Conservation (phyloP, 2,888 invertebrate species). For the Slavum lentiscoides region DNA sequence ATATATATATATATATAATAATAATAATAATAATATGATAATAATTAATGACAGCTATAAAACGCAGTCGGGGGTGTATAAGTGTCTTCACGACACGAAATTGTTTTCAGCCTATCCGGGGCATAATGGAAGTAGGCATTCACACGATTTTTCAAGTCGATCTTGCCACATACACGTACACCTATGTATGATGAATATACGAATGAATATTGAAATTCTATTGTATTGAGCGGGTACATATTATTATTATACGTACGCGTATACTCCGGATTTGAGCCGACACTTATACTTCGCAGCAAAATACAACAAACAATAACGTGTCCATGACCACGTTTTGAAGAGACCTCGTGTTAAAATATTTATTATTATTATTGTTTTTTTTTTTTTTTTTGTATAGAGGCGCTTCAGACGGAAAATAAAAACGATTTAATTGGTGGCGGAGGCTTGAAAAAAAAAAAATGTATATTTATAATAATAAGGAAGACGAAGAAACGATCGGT, state of each 20-base stretch:
- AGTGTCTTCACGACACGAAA: constrained; percentile 23
- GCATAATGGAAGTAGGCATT: constrained; percentile 27
- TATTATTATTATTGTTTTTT: too few relatives aligned
- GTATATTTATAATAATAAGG: not conserved
- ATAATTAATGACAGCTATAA: constrained; percentile 20
- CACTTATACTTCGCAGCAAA: constrained; percentile 33
- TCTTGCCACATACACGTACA: not conserved
- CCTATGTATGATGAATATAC: too few relatives aligned
- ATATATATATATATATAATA: not conserved
- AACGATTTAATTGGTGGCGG: constrained; percentile 30
- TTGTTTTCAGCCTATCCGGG: constrained; percentile 16
- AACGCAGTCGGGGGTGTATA: constrained; percentile 13
- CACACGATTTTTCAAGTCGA: constrained; percentile 43
- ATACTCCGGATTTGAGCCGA: constrained; percentile 6
- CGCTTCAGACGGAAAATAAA: constrained; percentile 17
- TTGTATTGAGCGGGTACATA: not conserved
- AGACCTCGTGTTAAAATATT: not conserved
- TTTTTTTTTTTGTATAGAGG: constrained; percentile 16
- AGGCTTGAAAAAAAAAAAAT: constrained; percentile 9
- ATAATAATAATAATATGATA: not conserved
- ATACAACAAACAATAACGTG: constrained; percentile 20
- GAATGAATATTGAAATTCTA: constrained; percentile 32
- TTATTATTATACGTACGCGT: too few relatives aligned
- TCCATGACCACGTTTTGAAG: constrained; percentile 36
- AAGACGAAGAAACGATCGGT: constrained; percentile 20